Evolutionary conservation across 2,113 vertebrate species (phyloP).

Genomic region (Zapus hudsonius): DNA sequence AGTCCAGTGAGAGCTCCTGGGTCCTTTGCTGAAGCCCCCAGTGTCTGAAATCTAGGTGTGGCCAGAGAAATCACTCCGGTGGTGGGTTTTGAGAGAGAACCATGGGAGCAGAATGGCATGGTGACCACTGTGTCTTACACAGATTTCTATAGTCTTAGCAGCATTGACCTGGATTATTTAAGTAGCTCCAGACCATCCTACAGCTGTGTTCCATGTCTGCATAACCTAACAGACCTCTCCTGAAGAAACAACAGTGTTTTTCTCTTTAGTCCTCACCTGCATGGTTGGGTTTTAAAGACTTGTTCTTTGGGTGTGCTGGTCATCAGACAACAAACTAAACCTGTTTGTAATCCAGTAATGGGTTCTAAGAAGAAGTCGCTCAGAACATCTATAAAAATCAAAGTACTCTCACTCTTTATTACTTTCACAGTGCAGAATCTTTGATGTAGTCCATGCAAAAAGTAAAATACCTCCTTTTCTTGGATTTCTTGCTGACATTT

Average conservation of each 20-base stretch:
- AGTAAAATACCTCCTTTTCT: conserved; percentile 61
- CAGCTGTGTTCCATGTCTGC: neutral
- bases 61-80: neutral
- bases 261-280: neutral
- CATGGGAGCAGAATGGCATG: neutral
- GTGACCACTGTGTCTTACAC: neutral
- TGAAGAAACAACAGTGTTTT: neutral
- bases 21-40: neutral
- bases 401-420: conserved; percentile 53
- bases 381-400: neutral
- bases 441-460: conserved; percentile 29
- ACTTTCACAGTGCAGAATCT: conserved; percentile 60
- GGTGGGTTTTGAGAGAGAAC: neutral
- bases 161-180: neutral
- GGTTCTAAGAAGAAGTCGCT: neutral
- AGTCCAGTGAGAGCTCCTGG: neutral
- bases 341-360: neutral
- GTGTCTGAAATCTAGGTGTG: neutral
- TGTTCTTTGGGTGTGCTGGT: neutral
- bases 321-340: neutral
- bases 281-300: neutral
- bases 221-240: neutral
- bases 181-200: neutral
- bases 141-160: neutral
- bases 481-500: conserved; percentile 70